phyloP scores from a whole-genome alignment of 2,888 invertebrate species.

The Nebria salina region DNA sequence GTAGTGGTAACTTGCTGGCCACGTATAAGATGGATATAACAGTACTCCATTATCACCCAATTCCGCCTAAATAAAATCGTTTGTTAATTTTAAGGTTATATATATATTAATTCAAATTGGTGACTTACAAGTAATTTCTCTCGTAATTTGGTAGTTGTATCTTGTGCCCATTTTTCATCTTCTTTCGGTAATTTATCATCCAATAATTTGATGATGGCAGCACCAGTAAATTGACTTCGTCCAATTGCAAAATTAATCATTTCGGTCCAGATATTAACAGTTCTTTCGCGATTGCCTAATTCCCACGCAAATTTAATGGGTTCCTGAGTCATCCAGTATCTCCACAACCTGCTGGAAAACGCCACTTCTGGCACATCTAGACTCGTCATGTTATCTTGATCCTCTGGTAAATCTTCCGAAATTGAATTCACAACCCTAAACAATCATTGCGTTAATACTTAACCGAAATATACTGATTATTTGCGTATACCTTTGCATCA shows the following conservation, averaged over 20 bases:
- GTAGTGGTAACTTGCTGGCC: constrained; percentile 84
- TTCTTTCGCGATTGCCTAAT: constrained; percentile 71
- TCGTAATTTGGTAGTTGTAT: constrained; percentile 67
- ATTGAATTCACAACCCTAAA: constrained; percentile 62
- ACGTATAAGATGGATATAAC: constrained; percentile 83
- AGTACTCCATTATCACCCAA: constrained; percentile 84
- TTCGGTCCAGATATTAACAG: constrained; percentile 66
- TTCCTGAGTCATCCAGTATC: constrained; percentile 80
- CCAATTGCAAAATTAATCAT: constrained; percentile 71
- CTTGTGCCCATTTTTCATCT: constrained; percentile 71
- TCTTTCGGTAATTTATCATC: constrained; percentile 74
- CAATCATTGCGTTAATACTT: constrained; percentile 58
- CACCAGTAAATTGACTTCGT: constrained; percentile 72
- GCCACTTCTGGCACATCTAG: constrained; percentile 61
- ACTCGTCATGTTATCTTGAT: constrained; percentile 52
- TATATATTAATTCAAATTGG: not conserved
- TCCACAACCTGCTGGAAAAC: constrained; percentile 75
- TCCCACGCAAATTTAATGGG: constrained; percentile 68
- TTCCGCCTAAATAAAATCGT: constrained; percentile 65
- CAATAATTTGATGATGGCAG: constrained; percentile 73
- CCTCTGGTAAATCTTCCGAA: constrained; percentile 54
- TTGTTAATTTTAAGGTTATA: no score
- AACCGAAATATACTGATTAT: constrained; percentile 41
- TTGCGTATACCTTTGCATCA: constrained; percentile 66
- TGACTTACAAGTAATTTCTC: constrained; percentile 69